phyloP scores from a whole-genome alignment of 2,113 vertebrate genomes.

The Dipodomys spectabilis region DNA sequence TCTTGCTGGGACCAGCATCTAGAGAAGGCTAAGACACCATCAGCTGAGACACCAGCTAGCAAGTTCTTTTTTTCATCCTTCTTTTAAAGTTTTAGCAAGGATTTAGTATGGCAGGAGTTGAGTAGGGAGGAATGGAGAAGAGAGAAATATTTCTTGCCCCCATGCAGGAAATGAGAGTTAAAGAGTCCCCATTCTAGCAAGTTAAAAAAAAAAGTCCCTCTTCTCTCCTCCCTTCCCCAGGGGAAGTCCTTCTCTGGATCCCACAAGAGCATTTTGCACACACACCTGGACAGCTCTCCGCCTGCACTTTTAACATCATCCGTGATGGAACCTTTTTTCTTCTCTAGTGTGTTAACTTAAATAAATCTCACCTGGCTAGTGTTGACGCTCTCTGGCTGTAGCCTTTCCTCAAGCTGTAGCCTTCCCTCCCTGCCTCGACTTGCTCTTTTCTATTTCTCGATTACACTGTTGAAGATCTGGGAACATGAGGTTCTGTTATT shows the following conservation, averaged over 20 bases:
- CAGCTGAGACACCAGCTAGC: neutral
- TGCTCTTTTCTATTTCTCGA: neutral
- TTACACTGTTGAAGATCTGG: neutral
- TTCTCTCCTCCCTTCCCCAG: too few relatives aligned
- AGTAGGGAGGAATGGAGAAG: too few relatives aligned
- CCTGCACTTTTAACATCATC: neutral
- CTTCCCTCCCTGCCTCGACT: neutral
- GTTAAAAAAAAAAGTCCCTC: too few relatives aligned
- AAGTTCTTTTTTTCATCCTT: too few relatives aligned
- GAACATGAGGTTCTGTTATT: neutral
- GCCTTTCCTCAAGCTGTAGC: neutral
- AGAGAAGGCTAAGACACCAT: neutral
- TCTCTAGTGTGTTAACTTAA: neutral
- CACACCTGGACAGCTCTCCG: neutral
- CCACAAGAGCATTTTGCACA: neutral
- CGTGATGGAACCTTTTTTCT: neutral
- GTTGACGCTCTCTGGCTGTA: neutral
- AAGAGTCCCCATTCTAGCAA: neutral
- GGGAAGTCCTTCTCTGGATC: neutral
- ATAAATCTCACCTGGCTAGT: neutral
- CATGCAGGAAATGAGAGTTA: too few relatives aligned
- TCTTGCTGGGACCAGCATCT: neutral
- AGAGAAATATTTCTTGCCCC: too few relatives aligned
- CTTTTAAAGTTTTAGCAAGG: too few relatives aligned
- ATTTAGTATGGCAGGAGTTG: too few relatives aligned